A percentile compares a stretch with the other conserved stretches of the same genome.
Evolutionary conservation across 2,888 invertebrate species (phyloP).

Genomic region (Polydrusus cervinus): DNA sequence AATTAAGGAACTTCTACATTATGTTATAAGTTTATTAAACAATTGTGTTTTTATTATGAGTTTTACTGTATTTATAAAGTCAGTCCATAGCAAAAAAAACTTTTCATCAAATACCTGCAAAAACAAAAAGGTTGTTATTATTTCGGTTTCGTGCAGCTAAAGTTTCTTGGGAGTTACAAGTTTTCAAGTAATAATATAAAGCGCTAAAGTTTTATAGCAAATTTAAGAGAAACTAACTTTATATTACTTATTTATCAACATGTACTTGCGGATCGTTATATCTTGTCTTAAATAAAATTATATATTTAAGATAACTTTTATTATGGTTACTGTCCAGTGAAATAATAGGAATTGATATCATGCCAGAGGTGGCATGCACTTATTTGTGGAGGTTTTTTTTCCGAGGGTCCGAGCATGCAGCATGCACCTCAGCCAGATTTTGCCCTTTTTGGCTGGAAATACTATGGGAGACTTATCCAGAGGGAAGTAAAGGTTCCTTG

Average conservation of each 20-base stretch:
- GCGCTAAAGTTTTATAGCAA: constrained; percentile 38
- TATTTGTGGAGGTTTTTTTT: no score
- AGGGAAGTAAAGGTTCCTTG: no score
- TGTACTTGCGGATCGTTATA: background rate
- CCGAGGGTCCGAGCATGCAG: no score
- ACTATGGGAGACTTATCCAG: no score
- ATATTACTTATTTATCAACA: constrained; percentile 29
- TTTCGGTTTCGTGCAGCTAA: constrained; percentile 39
- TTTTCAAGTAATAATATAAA: constrained; percentile 44
- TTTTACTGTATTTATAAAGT: background rate
- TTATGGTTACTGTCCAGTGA: no score
- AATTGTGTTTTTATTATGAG: background rate
- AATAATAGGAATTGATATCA: no score
- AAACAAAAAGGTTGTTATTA: constrained; percentile 36
- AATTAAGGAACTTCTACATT: background rate
- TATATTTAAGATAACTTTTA: background rate
- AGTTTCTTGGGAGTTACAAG: constrained; percentile 26
- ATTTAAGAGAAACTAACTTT: constrained; percentile 20
- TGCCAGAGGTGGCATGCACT: no score
- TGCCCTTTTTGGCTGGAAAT: no score
- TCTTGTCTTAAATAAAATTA: background rate
- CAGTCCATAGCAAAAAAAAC: background rate
- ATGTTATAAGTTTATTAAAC: no score
- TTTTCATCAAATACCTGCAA: background rate
- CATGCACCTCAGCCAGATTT: no score